Evolutionary conservation across 2,797 vertebrate species (phyloP).

Genomic region (Luscinia luscinia): DNA sequence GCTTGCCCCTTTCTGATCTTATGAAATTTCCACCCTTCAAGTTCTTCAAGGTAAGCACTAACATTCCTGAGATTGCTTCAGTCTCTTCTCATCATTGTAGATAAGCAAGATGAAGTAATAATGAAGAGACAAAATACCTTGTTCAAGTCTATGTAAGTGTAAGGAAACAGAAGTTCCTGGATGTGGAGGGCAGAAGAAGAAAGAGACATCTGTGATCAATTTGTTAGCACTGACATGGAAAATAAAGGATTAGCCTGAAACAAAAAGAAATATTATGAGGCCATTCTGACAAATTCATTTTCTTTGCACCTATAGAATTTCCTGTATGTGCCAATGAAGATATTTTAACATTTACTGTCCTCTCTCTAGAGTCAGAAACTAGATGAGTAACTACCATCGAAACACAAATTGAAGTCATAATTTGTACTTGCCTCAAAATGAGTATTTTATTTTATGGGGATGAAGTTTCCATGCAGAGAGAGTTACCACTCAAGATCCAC

Average conservation of each 20-base stretch:
- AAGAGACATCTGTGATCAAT: background rate
- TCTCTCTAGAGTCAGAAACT: background rate
- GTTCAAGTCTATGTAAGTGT: background rate
- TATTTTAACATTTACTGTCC: background rate
- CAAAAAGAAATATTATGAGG: background rate
- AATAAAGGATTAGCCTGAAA: background rate
- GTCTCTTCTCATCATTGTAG: constrained; percentile 6
- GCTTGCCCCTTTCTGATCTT: constrained; percentile 23
- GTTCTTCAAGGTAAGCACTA: constrained; percentile 50
- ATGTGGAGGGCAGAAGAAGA: background rate
- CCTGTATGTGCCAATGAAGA: background rate
- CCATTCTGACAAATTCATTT: background rate
- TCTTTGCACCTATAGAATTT: background rate
- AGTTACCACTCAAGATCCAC: background rate
- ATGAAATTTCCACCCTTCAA: constrained; percentile 29
- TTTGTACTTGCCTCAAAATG: constrained; percentile 8
- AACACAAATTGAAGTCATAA: background rate
- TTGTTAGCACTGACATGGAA: background rate
- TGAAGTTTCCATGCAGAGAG: constrained; percentile 33
- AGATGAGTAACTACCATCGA: background rate
- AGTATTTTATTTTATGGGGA: constrained; percentile 35
- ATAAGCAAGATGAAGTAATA: constrained; percentile 43
- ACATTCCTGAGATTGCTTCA: constrained; percentile 51
- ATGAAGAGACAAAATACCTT: constrained; percentile 4
- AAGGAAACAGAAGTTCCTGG: background rate